Conservation (phyloP, 2,888 invertebrate genomes). For the Labia minor region DNA sequence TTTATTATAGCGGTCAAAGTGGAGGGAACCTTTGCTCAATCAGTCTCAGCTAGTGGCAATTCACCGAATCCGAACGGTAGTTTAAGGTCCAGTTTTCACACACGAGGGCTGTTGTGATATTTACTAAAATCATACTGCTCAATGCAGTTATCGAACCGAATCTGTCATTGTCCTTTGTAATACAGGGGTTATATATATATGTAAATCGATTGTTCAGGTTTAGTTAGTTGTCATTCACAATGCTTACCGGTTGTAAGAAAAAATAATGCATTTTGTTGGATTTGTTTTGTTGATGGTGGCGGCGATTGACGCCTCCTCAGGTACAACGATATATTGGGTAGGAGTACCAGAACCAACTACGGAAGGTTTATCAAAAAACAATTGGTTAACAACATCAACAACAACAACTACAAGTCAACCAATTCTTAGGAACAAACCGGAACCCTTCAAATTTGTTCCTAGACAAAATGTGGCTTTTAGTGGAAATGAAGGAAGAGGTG, state of each 20-base stretch:
- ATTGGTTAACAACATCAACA: background rate
- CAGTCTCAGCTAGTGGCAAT: constrained; percentile 3
- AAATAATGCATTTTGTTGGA: background rate
- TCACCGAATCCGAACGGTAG: background rate
- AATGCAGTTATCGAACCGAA: constrained; percentile 3
- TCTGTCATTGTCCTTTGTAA: constrained; percentile 4
- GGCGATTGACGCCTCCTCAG: background rate
- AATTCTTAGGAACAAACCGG: background rate
- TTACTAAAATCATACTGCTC: background rate
- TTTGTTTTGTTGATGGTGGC: background rate
- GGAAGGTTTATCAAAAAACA: background rate
- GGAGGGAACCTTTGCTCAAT: background rate
- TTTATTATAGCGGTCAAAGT: background rate
- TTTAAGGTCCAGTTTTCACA: constrained; percentile 13
- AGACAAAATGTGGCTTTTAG: background rate
- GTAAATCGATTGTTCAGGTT: background rate
- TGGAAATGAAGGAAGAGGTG: background rate
- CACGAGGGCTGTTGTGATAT: background rate
- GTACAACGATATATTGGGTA: background rate
- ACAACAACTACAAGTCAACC: background rate
- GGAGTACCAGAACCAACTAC: background rate
- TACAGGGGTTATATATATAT: background rate
- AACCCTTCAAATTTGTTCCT: background rate
- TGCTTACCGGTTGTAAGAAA: background rate
- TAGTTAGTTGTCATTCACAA: background rate